Evolutionary conservation across 2,113 vertebrate genomes (phyloP).

Genomic region (Neotoma lepida): DNA sequence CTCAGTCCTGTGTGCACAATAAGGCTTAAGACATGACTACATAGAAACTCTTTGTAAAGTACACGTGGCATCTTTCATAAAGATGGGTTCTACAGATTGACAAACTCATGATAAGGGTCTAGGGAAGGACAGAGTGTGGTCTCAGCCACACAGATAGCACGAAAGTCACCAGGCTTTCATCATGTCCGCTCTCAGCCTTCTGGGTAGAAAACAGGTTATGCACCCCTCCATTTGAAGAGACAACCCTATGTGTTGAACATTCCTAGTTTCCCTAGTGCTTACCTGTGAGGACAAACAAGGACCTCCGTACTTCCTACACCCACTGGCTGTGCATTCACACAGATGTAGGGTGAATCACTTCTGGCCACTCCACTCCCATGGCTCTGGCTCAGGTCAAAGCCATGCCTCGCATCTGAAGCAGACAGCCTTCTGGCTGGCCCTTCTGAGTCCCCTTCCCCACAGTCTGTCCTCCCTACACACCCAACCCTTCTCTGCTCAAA

Average conservation of each 20-base stretch:
- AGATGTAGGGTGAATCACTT: not conserved
- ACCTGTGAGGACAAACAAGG: not conserved
- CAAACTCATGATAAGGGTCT: not conserved
- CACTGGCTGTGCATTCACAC: not conserved
- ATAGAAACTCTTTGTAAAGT: not conserved
- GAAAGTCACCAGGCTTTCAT: not conserved
- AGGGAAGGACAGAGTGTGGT: not conserved
- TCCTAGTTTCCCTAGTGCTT: not conserved
- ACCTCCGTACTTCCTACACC: not conserved
- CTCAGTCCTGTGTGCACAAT: not conserved
- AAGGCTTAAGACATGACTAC: not conserved
- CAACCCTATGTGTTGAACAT: not conserved
- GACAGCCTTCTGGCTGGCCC: not conserved
- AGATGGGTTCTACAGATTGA: not conserved
- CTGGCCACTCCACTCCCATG: not conserved
- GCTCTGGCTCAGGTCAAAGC: not conserved
- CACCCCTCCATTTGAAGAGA: not conserved
- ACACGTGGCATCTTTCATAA: not conserved
- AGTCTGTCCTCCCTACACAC: not conserved
- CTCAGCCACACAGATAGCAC: not conserved
- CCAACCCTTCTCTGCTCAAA: not conserved
- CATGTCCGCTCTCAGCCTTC: not conserved
- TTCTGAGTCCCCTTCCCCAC: not conserved
- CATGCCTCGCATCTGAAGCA: not conserved
- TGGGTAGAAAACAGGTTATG: not conserved